A percentile compares a stretch with the other conserved stretches of the same genome.
phyloP scores from a whole-genome alignment of 92 coral and sea anemone genomes.

The Phenganax stokvisi region DNA sequence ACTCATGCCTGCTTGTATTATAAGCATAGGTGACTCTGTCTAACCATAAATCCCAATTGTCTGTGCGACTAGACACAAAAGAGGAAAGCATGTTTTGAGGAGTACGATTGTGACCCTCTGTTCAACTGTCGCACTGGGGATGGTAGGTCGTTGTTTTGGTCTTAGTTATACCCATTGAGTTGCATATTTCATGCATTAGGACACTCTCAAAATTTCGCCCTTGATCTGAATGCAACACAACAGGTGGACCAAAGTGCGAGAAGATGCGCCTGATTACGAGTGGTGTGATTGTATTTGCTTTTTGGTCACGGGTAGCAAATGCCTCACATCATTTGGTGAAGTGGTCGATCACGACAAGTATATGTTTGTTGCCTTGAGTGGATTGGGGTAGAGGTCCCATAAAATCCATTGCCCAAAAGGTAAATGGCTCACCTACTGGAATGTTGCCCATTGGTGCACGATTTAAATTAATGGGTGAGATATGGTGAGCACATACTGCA shows the following conservation, averaged over 20 bases:
- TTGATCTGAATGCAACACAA: constrained; percentile 10
- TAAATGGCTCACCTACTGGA: constrained; percentile 40
- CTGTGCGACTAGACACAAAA: no score
- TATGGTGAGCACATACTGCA: constrained; percentile 28
- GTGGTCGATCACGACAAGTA: not conserved
- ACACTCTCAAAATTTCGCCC: not conserved
- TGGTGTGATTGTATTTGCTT: not conserved
- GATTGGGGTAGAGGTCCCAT: no score
- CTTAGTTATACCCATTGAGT: constrained; percentile 4
- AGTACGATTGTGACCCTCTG: not conserved
- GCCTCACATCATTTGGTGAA: constrained; percentile 2
- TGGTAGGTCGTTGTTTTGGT: not conserved
- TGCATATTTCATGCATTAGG: not conserved
- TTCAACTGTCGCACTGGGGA: not conserved
- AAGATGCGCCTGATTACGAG: not conserved
- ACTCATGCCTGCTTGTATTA: not conserved
- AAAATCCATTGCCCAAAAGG: no score
- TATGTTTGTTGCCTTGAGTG: not conserved
- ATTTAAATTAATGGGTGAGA: constrained; percentile 20
- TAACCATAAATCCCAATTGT: not conserved
- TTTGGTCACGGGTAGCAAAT: not conserved
- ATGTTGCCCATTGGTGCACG: constrained; percentile 43
- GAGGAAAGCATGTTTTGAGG: no score
- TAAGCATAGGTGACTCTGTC: not conserved
- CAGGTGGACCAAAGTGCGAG: not conserved